phyloP scores from a whole-genome alignment of 2,888 invertebrate species.

The Keiferia lycopersicella region DNA sequence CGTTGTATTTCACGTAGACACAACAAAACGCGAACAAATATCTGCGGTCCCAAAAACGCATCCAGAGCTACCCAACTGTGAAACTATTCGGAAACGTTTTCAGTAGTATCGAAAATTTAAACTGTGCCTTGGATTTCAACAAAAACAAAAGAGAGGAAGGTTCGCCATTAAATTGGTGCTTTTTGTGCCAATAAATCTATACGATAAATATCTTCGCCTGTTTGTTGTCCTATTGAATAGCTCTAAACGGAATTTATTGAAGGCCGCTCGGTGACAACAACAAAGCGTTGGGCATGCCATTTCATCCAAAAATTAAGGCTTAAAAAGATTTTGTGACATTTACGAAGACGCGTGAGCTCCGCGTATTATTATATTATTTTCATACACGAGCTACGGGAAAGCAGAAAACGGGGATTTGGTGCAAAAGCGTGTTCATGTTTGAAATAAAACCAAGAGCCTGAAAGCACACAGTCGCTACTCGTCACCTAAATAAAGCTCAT shows the following conservation, averaged over 20 bases:
- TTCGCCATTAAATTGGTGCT: constrained; percentile 10
- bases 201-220: constrained; percentile 15
- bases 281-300: constrained; percentile 12
- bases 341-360: background rate
- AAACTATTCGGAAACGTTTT: constrained; percentile 1
- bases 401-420: constrained; percentile 2
- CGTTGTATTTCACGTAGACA: background rate
- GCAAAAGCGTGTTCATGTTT: constrained; percentile 11
- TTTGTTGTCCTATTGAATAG: constrained; percentile 18
- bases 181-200: constrained; percentile 17
- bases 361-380: background rate
- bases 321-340: constrained; percentile 8
- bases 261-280: constrained; percentile 12
- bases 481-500: background rate
- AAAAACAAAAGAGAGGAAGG: constrained; percentile 10
- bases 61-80: constrained; percentile 10
- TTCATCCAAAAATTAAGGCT: background rate
- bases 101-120: constrained; percentile 10
- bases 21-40: background rate
- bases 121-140: background rate
- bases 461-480: background rate
- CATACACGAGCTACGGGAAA: background rate
- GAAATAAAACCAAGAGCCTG: background rate
- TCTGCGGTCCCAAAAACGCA: constrained; percentile 4
- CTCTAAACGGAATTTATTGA: constrained; percentile 3